Evolutionary conservation across 1,140 invertebrate genomes (phyloP).

Genomic region (Stenopsyche tienmushanensis): DNA sequence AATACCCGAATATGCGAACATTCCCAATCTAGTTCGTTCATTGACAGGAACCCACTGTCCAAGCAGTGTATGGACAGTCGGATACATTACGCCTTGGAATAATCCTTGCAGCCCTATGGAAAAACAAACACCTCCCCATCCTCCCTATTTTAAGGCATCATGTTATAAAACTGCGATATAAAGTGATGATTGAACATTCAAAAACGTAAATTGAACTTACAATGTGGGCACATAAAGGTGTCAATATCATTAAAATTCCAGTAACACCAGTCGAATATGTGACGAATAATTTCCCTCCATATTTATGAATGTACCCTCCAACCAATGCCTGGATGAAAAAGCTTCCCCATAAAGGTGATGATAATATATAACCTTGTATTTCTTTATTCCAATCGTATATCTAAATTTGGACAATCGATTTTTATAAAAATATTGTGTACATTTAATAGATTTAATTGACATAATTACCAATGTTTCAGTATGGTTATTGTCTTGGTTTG

Average conservation of each 20-base stretch:
- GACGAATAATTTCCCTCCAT: constrained; percentile 64
- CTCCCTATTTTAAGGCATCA: constrained; percentile 2
- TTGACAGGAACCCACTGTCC: constrained; percentile 11
- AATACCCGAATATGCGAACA: constrained; percentile 13
- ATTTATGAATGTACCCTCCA: constrained; percentile 63
- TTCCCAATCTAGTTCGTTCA: constrained; percentile 16
- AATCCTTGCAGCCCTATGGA: constrained; percentile 5
- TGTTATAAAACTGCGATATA: neutral
- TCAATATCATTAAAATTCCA: constrained; percentile 9
- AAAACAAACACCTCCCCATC: constrained; percentile 18
- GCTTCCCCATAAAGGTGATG: constrained; percentile 64
- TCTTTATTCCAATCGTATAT: constrained; percentile 61
- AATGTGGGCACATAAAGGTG: constrained; percentile 1
- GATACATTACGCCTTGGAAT: constrained; percentile 12
- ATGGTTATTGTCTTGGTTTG: constrained; percentile 35
- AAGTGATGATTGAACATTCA: neutral
- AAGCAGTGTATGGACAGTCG: neutral
- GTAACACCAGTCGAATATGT: neutral
- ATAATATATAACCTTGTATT: constrained; percentile 57
- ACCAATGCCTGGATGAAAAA: constrained; percentile 67
- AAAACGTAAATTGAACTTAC: no score
- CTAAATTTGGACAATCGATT: constrained; percentile 20
- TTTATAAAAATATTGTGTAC: constrained; percentile 45
- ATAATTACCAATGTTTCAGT: neutral
- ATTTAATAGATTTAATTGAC: neutral